Evolutionary conservation across 2,113 vertebrate species (phyloP).

Genomic region (Ptilorrhoa leucosticta): DNA sequence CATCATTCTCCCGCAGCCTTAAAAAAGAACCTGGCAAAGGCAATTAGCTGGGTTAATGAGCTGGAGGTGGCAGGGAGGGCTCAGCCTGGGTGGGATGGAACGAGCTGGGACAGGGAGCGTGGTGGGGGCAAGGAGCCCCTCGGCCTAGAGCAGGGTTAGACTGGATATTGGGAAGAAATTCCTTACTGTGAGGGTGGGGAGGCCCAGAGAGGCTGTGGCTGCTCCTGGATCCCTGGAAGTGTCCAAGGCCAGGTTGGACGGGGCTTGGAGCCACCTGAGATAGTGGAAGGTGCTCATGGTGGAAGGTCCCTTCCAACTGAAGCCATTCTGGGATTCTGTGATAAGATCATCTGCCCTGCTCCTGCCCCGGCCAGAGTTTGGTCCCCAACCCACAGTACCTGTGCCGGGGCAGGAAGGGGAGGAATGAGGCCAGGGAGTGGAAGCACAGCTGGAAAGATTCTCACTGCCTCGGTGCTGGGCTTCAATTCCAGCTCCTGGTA

Average conservation of each 20-base stretch:
- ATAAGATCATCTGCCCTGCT: background rate
- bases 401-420: background rate
- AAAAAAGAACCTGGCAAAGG: background rate
- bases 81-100: background rate
- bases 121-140: background rate
- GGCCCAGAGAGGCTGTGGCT: background rate
- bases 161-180: background rate
- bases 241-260: fast-evolving
- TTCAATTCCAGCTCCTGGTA: background rate
- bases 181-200: background rate
- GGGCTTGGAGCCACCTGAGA: background rate
- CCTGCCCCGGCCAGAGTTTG: fast-evolving
- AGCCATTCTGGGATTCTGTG: background rate
- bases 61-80: background rate
- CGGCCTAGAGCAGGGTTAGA: fast-evolving
- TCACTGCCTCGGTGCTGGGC: background rate
- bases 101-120: fast-evolving
- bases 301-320: background rate
- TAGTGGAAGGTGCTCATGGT: background rate
- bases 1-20: background rate
- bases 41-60: slow-evolving; percentile 53
- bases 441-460: background rate
- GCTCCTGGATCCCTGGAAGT: background rate
- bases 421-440: fast-evolving
- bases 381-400: background rate